phyloP scores from a whole-genome alignment of 35 echinoderm and acorn worm species.

The Apostichopus californicus region DNA sequence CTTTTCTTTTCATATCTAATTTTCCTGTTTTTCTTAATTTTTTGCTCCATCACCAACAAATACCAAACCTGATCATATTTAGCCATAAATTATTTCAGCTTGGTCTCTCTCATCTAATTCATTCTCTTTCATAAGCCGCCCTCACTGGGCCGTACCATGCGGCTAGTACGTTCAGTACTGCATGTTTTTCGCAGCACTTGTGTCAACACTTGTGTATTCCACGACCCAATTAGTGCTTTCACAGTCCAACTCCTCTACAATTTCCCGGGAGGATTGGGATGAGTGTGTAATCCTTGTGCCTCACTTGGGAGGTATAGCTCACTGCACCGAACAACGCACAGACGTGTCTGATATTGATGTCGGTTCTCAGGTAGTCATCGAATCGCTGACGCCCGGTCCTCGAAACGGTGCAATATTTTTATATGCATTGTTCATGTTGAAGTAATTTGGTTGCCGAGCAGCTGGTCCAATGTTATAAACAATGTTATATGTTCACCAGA shows the following conservation, averaged over 20 bases:
- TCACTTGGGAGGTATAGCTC: background rate
- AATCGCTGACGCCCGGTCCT: too few species aligned
- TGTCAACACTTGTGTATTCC: constrained; percentile 45
- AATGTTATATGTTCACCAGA: too few species aligned
- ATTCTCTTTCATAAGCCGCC: constrained; percentile 17
- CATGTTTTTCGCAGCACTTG: constrained; percentile 7
- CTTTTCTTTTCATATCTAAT: background rate
- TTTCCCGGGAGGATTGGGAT: constrained; percentile 28
- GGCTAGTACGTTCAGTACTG: background rate
- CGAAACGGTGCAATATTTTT: too few species aligned
- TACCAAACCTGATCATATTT: constrained; percentile 28
- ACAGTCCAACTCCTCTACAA: constrained; percentile 26
- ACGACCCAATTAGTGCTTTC: constrained; percentile 43
- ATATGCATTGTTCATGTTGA: too few species aligned
- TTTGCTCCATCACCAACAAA: constrained; percentile 34
- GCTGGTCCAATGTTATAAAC: too few species aligned
- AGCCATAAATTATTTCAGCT: constrained; percentile 37
- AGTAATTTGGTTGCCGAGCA: too few species aligned
- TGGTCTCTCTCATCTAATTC: background rate
- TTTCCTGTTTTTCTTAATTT: background rate
- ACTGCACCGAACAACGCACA: background rate
- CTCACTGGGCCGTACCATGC: background rate
- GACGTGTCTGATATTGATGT: too few species aligned
- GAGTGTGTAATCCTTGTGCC: background rate
- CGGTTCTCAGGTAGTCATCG: too few species aligned